Base-by-base conservation (phyloP, 2,888 invertebrate species). In the Axea sp. region DNA sequence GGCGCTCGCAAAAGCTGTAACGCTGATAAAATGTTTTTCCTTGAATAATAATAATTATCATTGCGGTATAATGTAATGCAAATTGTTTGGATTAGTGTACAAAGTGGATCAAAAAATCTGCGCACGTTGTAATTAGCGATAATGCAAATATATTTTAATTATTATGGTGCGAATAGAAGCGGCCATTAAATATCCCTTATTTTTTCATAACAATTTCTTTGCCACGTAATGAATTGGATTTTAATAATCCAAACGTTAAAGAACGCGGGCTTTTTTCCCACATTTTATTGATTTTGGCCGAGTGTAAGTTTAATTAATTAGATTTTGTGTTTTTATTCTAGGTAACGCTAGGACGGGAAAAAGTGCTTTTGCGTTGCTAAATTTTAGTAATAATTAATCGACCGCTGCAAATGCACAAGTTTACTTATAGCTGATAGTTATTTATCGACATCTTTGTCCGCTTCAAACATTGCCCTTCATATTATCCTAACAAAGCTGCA, bases 21-120 rank as follows among this genome's bases (percentile, higher is more conserved):
- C 59, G 67, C 47, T 60, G 73, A 73, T 67, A 67, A 65, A 73
- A 73, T 73, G 35, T 49, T 59, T 73, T 51, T 64, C 24, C 43
- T 64, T 45, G 57, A 31, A 53, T 53, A 51, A 62, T 24, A 14
- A 49, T 41, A 51, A 65, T 47, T 6, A 28, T 43, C 15, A 26
- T 45, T 33, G 45, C 35, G 15, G 39, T 49, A 45, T 67, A 67
- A 65, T 67, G 67, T 9, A 53, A 67, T 67, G 51, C 73, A 73
- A 65, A 72, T 72, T 72, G 59, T 62, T 62, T 71, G 62, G 69
- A 71, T 69, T 62, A 71, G 64, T 71, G 57, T 47, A 64, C 64
- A 64, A 71, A 49, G 71, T 57, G 71, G 55, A 19, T 31, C 47
- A 8, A 43, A 57, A 64, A 64, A 64, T 43, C 12, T 45, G 53